Base-by-base conservation (phyloP, 1,140 invertebrate genomes). In the Nasonia vitripennis region DNA sequence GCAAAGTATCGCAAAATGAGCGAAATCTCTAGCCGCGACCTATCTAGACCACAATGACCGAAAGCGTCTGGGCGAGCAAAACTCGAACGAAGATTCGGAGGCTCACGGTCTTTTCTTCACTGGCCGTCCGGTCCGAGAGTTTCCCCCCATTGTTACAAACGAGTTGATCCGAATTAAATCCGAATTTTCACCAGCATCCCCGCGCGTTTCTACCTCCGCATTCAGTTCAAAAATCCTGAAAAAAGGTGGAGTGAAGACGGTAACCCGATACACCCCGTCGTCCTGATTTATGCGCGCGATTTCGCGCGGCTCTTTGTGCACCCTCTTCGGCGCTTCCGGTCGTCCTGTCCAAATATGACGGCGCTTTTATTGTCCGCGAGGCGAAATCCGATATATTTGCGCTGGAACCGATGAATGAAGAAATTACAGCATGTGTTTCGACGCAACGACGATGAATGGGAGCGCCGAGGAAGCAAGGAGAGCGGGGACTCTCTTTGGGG, bases 341-440 rank as follows among this genome's bases (percentile, higher is more conserved):
- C 17, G 5, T 10, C 48, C 51, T 79, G 78, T 79, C 78, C 78
- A 79, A 79, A 79, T 79, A 79, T 79, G 51, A 79, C 78, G 51
- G 27, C 77, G 51, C 3, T 62, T n/a, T 23, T 80, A 41, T 31
- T 20, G 62, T 37, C 10, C 23, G n/a, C 77, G 34, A 17, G 77
- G 51, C 51, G 78, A 80, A 80, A 80, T 80, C 20, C 62, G 78
- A 80, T 70, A 80, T 34, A 41, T 34, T 80, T 14, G 77, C 27
- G 17, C 17, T 3, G 67, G 75, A 51, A 2, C 51, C n/a, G 41
- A 31, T 41, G 78, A 79, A 80, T 80, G 37, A 70, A 41, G 62
- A 80, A 80, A 80, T 80, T 80, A 70, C 78, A 20, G 12, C 10
- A 9, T 34, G 51, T 62, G 37, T 67, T 79, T 31, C 55, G 70